Base-by-base conservation (phyloP, 2,113 vertebrate genomes). In the Poeciliopsis retropinna region DNA sequence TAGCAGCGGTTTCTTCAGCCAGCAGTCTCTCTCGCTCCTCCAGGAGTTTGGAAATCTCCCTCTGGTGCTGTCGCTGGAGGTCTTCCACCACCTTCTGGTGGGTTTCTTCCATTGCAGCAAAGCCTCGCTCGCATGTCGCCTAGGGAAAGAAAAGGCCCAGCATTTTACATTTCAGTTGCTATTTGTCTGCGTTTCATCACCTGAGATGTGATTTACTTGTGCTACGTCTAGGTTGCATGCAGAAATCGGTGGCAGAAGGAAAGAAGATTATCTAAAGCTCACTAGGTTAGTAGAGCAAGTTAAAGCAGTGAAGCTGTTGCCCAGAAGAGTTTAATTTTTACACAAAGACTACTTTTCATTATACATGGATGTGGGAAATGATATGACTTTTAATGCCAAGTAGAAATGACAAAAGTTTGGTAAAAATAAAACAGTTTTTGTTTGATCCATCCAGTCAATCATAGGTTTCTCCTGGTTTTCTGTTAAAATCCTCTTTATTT, bases 111-210 rank as follows among this genome's bases (percentile, higher is more conserved):
- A 99, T 99, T 54, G 97, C 97, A 17, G 96, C 94, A 89, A 99
- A 99, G 37, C 98, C 98, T 44, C 97, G 95, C 90, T 99, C 98
- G 70, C 98, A 99, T 0, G 98, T 99, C 78, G 97, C 97, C 98
- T 99, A 87, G 13, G 28, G n/a, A 44, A 31, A 28, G 47, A 76
- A 70, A 37, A 72, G 8, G 15, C 41, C 61, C 63, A 76, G 30
- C 17, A 30, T 8, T 77, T 3, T 4, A 14, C 73, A 12, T 32
- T 64, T 27, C 29, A 2, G 0, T 57, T 27, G 60, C 1, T 0
- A 41, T 9, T 41, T 27, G 67, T 7, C 37, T 9, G 51, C 25
- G 25, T 57, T 57, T 57, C 61, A 19, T 22, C 61, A 57, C 12
- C 41, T 60, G 64, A 15, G 51, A 19, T 19, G 39, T 1, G n/a